Evolutionary conservation across 2,888 invertebrate species (phyloP), one percentile per base, ranked within the genome.

Genomic region (Drosophila leonis): DNA sequence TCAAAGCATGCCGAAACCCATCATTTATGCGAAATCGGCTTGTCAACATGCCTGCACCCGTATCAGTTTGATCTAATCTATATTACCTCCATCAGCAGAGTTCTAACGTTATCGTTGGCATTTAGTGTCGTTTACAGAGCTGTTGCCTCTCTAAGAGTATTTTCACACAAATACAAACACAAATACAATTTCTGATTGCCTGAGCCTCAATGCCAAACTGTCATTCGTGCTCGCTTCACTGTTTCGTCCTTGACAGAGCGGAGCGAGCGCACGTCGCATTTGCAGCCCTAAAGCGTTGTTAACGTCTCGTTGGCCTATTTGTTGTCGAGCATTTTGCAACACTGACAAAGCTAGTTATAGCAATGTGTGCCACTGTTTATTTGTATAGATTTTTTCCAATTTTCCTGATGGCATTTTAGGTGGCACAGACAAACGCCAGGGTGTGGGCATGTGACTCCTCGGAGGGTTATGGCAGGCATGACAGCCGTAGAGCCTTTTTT

Each of bases 371-470:
- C 42, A 42, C 73, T 83, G 70, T 80, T 72, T 75, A 68, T 78
- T 65, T 72, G 72, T 78, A 70, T 83, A 79, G 75, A 75, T 72
- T 75, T 83, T 85, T 84, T 85, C 83, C 86, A 85, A 84, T 84
- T 83, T 84, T 80, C 63, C 74, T 85, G 86, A 84, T 84, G 86
- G 83, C 82, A 80, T 85, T 84, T 83, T 82, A 83, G 86, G 82
- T 76, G 82, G 78, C 86, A 71, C 67, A 55, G 42, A 61, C 49
- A 33, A 33, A 35, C 18, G 13, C 20, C n/a, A 15, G 18, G 31
- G 49, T 39, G 20, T 15, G 15, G 48, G 10, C n/a, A 8, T 6
- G 12, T 9, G 27, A 44, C 39, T 77, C 64, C 68, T 75, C 61
- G 56, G 73, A 52, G 67, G 52, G 39, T 44, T 24, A 37, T 24